Percentiles rank a stretch among this genome's conserved stretches.
phyloP scores from a whole-genome alignment of 37 sponge, comb jelly and placozoan genomes.

The Agelas oroides region DNA sequence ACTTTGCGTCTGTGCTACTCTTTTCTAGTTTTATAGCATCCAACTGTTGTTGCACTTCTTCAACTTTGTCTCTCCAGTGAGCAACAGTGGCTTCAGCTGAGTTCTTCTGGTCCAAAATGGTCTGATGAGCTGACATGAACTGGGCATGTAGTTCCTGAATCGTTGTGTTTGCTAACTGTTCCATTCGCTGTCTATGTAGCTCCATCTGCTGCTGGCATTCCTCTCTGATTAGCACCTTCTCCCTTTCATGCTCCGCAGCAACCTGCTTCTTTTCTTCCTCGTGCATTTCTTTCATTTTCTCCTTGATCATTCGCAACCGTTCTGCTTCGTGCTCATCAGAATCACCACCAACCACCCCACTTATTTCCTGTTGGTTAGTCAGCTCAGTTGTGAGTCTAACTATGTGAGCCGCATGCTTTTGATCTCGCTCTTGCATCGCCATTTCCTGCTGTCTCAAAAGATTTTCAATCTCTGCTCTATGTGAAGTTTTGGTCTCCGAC shows the following conservation, averaged over 20 bases:
- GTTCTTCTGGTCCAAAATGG: constrained; percentile 30
- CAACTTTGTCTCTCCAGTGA: background rate
- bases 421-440: constrained; percentile 12
- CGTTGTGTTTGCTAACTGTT: constrained; percentile 68
- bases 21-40: background rate
- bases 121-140: constrained; percentile 46
- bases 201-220: constrained; percentile 45
- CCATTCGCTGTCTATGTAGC: constrained; percentile 24
- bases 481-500: constrained; percentile 4
- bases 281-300: constrained; percentile 52
- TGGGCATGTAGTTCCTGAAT: constrained; percentile 57
- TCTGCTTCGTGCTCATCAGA: constrained; percentile 62
- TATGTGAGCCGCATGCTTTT: constrained; percentile 54
- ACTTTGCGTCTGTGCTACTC: constrained; percentile 10
- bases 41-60: background rate
- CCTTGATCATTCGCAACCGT: constrained; percentile 60
- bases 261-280: constrained; percentile 47
- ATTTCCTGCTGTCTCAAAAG: constrained; percentile 3
- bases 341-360: background rate
- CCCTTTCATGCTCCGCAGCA: constrained; percentile 16
- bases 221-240: constrained; percentile 28
- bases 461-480: constrained; percentile 13
- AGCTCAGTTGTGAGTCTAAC: constrained; percentile 41
- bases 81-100: background rate
- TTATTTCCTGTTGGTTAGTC: background rate